A percentile compares a stretch with the other conserved stretches of the same genome.
These are phyloP conservation scores for Callaeas wilsoni DNA, from an alignment of 2,113 vertebrate genomes.

Conservation along the genomic window DNA sequence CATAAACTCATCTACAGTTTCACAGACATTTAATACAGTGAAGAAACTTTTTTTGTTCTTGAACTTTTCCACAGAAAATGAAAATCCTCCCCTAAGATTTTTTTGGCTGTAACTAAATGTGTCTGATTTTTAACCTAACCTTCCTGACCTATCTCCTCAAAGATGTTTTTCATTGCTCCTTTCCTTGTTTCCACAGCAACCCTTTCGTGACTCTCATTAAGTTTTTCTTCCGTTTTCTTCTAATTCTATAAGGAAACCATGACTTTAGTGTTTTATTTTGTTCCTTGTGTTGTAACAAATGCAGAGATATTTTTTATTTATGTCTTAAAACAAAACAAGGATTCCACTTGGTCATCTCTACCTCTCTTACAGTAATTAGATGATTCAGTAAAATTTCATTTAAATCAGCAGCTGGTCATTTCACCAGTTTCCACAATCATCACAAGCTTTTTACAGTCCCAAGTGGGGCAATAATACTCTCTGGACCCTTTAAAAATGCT, in stretches of 20 bases:
- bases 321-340: neutral
- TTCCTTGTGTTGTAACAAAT: neutral
- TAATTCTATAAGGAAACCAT: neutral
- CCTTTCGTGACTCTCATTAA: neutral
- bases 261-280: neutral
- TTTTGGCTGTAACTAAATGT: neutral
- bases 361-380: neutral
- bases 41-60: neutral
- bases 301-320: neutral
- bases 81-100: neutral
- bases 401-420: neutral
- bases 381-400: neutral
- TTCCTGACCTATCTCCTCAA: neutral
- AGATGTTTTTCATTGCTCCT: neutral
- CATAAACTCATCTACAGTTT: neutral
- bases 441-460: neutral
- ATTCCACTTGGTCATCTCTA: neutral
- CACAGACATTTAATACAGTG: neutral
- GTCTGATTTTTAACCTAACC: neutral
- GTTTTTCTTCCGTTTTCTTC: neutral
- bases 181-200: conserved; percentile 21
- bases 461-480: neutral
- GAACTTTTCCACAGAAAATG: neutral
- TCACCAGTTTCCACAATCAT: neutral
- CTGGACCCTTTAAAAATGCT: neutral